Base-by-base conservation (phyloP, 2,888 invertebrate genomes). In the Aspidapion aeneum region DNA sequence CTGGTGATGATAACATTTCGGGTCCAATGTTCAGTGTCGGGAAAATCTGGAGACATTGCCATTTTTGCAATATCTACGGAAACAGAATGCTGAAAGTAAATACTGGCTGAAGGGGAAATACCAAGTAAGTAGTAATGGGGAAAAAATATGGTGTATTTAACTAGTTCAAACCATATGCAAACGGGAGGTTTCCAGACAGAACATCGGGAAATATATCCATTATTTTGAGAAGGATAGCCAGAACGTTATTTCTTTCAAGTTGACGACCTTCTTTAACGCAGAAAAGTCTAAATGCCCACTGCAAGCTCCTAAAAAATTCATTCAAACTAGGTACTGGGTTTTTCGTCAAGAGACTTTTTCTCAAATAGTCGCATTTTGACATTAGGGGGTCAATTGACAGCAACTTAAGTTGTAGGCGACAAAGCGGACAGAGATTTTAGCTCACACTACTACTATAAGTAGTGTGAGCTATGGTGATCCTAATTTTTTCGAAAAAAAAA, bases 151-250 rank as follows among this genome's bases (percentile, higher is more conserved):
- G 35, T 35, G n/a, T n/a, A n/a, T n/a, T n/a, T n/a, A n/a, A n/a
- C n/a, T n/a, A n/a, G 9, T n/a, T 20, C 51, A 9, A 61, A 64
- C 73, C 70, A 66, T 74, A 61, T 49, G 69, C 72, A 62, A 76
- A 64, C 70, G 71, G 70, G 64, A 59, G 66, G 59, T 62, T 59
- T 21, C 69, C 66, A 48, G 72, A 70, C 7, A 69, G 68, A 20
- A 71, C 63, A 48, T 67, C 64, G 0, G 74, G 73, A 69, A 74
- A 76, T 18, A 74, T 60, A 1, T 74, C 66, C 49, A 77, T 59
- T 19, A 73, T 63, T 57, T 72, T 68, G 35, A 76, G 21, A 18
- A 73, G 60, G 61, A 75, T 70, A 3, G 70, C 70, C 56, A 75
- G 58, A 2, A 74, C 55, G 65, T 73, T 70, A 63, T 77, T 77